Percentiles rank a stretch among this genome's conserved stretches.
Conservation (phyloP, 2,888 invertebrate species). For the Aphrophora alni region DNA sequence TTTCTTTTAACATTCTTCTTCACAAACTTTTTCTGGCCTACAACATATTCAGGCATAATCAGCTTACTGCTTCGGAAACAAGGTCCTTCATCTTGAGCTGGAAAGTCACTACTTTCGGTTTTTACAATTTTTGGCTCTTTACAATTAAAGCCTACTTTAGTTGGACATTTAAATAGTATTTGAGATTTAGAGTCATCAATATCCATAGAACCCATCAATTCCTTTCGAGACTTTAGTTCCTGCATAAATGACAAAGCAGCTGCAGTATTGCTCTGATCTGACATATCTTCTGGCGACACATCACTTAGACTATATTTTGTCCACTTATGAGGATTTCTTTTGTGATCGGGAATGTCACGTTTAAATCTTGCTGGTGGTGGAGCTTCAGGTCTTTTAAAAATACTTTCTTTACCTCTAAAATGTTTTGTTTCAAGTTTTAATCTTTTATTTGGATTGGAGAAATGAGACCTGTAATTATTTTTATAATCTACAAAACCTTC, state of each 20-base stretch:
- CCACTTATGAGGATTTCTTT: slow-evolving; percentile 82
- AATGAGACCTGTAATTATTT: not conserved
- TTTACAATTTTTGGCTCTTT: slow-evolving; percentile 49
- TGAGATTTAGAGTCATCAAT: slow-evolving; percentile 35
- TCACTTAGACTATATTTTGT: slow-evolving; percentile 79
- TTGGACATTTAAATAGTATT: slow-evolving; percentile 29
- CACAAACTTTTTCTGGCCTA: slow-evolving; percentile 68
- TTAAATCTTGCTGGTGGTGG: slow-evolving; percentile 60
- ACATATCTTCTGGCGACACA: slow-evolving; percentile 76
- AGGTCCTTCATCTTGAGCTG: slow-evolving; percentile 54
- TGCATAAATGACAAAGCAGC: slow-evolving; percentile 80
- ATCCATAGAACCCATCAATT: slow-evolving; percentile 49
- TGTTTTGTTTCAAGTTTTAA: slow-evolving; percentile 62
- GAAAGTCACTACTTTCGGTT: slow-evolving; percentile 48
- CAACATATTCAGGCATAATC: slow-evolving; percentile 83
- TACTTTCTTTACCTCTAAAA: slow-evolving; percentile 76
- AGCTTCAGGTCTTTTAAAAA: slow-evolving; percentile 76
- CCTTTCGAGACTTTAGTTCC: slow-evolving; percentile 61
- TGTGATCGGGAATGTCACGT: slow-evolving; percentile 61
- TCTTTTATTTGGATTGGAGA: slow-evolving; percentile 53
- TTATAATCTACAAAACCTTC: not conserved
- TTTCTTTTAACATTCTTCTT: slow-evolving; percentile 56
- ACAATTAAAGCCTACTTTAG: slow-evolving; percentile 52
- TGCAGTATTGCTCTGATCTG: slow-evolving; percentile 76
- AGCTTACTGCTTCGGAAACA: slow-evolving; percentile 72